Base-by-base conservation (phyloP, 1,140 invertebrate genomes). In the Cephus cinctus region DNA sequence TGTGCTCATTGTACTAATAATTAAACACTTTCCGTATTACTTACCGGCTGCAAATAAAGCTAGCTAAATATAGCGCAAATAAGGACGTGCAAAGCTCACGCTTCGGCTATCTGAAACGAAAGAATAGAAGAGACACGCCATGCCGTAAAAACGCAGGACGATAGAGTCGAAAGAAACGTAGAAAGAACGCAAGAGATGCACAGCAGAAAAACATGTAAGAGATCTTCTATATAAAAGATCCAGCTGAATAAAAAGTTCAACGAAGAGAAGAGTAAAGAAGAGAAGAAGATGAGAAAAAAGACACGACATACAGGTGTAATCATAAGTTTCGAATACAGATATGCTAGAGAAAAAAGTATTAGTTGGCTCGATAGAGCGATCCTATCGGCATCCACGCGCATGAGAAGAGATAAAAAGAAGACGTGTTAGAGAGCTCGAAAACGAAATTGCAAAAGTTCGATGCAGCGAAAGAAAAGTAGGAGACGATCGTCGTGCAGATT, bases 41-140 rank as follows among this genome's bases (percentile, higher is more conserved):
- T 69, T 57, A 69, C 66, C 66, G 55, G 47, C 65, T 69, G 60
- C 25, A 69, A 69, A 65, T 45, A 68, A 65, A 67, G 54, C 64
- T 66, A 66, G 62, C 43, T 58, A 69, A 69, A 51, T 47, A 62
- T 62, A 54, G 53, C 47, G 46, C 27, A 65, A 57, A 58, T 51
- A 65, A 68, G 65, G 58, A 64, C 57, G 41, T 49, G 40, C 57
- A 61, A 65, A 59, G 48, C 56, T 64, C 48, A 56, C 48, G 47
- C 50, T 51, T 35, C 49, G 44, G 48, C 59, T 53, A 67, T 65
- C 64, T 68, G 65, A 44, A 68, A 68, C 61, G 52, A 63, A 67
- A 62, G 50, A 50, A 56, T 47, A 63, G 54, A 61, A 52, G 51
- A 59, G 48, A 65, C 59, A 67, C 58, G 50, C 56, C 64, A 68